Base-by-base conservation (phyloP, 2,113 vertebrate species). In the Caracal caracal region DNA sequence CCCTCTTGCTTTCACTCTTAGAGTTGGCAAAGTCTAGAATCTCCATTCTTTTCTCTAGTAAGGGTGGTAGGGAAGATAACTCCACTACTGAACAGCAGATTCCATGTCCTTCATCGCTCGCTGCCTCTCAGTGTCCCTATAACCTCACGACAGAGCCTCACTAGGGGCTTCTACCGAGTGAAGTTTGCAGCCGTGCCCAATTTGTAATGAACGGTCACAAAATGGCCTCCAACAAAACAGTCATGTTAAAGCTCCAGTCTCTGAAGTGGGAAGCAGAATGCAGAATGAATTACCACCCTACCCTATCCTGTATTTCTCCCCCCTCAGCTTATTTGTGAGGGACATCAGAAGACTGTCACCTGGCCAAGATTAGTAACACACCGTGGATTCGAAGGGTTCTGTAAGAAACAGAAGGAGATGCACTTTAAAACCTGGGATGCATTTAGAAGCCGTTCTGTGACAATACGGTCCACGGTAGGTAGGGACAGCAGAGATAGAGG, bases 401-500 rank as follows among this genome's bases (percentile, higher is more conserved):
- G 0, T 76, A 33, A 73, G n/a, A 93, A 40, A 13, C 47, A 47
- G 70, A 84, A 47, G 68, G 35, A 93, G 16, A 28, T 37, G 17
- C 0, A 10, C 84, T 47, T 76, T 9, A 49, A 80, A 89, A 70
- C 43, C 56, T 37, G 30, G 59, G 73, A 87, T n/a, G 82, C 43
- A 43, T 61, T 90, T 24, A 28, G 66, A 65, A 56, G 49, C 56
- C 20, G 56, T 66, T 88, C 40, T 30, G n/a, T 65, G 93, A n/a
- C 37, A 78, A 78, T 66, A 49, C 2, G 47, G 76, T 30, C 10
- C 26, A 3, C 0, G 53, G 90, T 59, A 70, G 68, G 47, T 88
- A 71, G 68, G 90, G 75, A 15, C 63, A 93, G 95, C 83, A 71
- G 94, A 96, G 96, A 61, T 16, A 95, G 17, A 4, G 95, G 94